Evolutionary conservation across 1,140 invertebrate genomes (phyloP), one percentile per base, ranked within the genome.

Genomic region (Cydia fagiglandana): DNA sequence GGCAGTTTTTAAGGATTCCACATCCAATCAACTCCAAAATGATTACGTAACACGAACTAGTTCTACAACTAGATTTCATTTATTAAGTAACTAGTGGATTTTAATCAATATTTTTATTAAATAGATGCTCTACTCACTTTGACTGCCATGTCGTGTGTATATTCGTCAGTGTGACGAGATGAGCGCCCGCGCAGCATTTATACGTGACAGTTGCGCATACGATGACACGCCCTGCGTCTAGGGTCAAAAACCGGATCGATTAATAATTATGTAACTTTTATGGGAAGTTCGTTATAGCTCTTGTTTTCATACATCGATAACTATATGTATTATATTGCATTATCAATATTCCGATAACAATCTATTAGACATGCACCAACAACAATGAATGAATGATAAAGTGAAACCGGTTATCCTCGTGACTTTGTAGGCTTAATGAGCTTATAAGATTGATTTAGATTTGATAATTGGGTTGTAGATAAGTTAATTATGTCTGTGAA

Each of bases 91-190:
- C 10, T 45, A 45, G 0, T 13, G 15, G 50, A 53, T 53, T 53
- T 53, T 53, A 53, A 17, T 53, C n/a, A 53, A 17, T 17, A 53
- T 38, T 45, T 70, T 45, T 70, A 38, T 15, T 17, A 38, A 70
- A 17, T 15, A 70, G 17, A 30, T 38, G 53, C 7, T 47, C 13
- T 80, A 87, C 86, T 89, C 76, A 90, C 87, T 90, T 83, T 88
- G 50, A 82, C 84, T 75, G 81, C 83, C 88, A 90, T 90, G 83
- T 85, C 84, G 86, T 78, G 79, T 80, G 75, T 82, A 78, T 80
- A 77, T 77, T 82, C 76, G 75, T 75, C 78, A 85, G 83, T 88
- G 86, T 82, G 80, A 76, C 53, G 64, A 73, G 78, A 76, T 70
- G 73, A 56, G 9, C 30, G 12, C 17, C 47, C 53, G 70, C 74